Evolutionary conservation across 2,113 vertebrate genomes (phyloP), one percentile per base, ranked within the genome.

Genomic region (Vanacampus margaritifer): DNA sequence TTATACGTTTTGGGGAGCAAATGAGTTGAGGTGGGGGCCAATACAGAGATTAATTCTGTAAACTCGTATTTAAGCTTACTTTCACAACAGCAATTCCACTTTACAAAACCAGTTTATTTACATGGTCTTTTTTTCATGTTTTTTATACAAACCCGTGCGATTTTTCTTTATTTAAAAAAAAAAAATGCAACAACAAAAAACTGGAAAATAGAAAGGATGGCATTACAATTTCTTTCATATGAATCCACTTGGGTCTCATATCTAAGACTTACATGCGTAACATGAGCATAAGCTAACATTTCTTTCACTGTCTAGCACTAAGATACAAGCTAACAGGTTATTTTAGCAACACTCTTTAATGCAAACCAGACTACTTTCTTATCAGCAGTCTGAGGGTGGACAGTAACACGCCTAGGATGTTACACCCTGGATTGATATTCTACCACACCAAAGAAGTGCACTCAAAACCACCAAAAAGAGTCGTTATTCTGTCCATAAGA

Each of bases 191-290:
- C 41, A 11, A 12, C 13, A 45, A 46, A 46, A 46, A 46, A 17
- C 16, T 64, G 32, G 74, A 68, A 71, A 70, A 68, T 72, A 69
- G 80, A 86, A 83, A 82, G 79, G 83, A 76, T 65, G 74, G 17
- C 21, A 50, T 23, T 51, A 23, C 9, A 50, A 9, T 71, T 67
- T 51, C 65, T 68, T 60, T 53, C 50, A 21, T 1, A 45, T 45
- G 14, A 1, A 45, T 45, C 23, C 65, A 56, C 58, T 39, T 62
- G 78, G 39, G 6, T 67, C 58, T 23, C 36, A 66, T 19, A 67
- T 64, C 39, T 21, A 56, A 56, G 54, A 56, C 11, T 54, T 24
- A 54, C 41, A 62, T 36, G 41, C 26, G 6, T 26, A 67, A 64
- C 4, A 45, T 13, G 36, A 23, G 36, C 36, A 13, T n/a, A 43